phyloP scores from a whole-genome alignment of 2,888 invertebrate genomes.

The Agapostemon virescens region DNA sequence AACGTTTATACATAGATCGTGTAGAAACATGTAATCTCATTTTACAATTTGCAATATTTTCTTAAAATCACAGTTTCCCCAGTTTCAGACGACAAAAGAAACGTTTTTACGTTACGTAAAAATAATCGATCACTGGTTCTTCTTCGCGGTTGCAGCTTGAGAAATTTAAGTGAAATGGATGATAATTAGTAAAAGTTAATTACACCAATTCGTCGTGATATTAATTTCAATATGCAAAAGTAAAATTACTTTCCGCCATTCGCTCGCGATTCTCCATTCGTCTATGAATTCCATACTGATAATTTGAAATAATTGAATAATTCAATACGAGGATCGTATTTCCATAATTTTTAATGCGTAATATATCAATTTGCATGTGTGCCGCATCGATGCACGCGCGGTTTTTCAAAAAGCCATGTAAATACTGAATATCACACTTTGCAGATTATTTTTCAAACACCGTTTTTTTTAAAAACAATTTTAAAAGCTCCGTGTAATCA shows the following conservation, averaged over 20 bases:
- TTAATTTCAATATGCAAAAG: constrained; percentile 17
- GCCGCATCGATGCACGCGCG: neutral
- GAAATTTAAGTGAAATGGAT: constrained; percentile 4
- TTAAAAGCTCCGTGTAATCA: neutral
- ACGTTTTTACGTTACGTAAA: neutral
- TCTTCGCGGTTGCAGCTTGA: neutral
- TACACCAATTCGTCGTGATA: neutral
- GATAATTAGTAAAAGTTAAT: neutral
- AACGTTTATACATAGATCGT: too few species aligned
- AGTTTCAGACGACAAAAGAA: neutral
- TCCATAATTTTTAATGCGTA: neutral
- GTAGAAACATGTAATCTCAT: neutral
- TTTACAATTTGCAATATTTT: neutral
- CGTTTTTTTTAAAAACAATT: neutral
- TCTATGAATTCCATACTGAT: neutral
- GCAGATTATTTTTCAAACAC: neutral
- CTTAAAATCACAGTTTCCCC: neutral
- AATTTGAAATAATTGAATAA: neutral
- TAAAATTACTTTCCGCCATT: neutral
- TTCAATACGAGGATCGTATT: neutral
- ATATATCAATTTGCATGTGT: neutral
- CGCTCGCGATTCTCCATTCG: neutral
- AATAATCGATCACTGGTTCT: neutral
- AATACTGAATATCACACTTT: neutral
- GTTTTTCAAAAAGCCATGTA: neutral